These are phyloP conservation scores for Urophycis tenuis DNA, from an alignment of 2,797 vertebrate genomes.

Conservation along the genomic window DNA sequence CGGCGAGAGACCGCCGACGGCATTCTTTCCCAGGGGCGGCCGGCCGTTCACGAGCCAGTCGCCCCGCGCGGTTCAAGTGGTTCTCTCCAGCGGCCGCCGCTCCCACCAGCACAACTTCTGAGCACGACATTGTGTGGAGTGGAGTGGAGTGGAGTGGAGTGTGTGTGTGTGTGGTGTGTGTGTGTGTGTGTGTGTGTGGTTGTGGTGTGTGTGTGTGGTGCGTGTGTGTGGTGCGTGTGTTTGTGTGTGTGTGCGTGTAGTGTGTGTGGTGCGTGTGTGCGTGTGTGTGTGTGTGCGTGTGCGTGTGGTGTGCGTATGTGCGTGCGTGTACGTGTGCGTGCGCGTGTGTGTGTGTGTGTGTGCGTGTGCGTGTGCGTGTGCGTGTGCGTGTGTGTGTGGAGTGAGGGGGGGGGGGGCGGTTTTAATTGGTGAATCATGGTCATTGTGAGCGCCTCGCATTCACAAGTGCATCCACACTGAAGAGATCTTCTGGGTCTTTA, in stretches of 20 bases:
- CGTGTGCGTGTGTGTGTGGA: too few relatives aligned
- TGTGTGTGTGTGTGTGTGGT: too few relatives aligned
- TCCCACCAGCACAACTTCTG: neutral
- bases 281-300: too few relatives aligned
- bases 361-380: too few relatives aligned
- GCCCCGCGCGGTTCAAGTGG: neutral
- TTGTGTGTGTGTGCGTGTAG: too few relatives aligned
- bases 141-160: neutral
- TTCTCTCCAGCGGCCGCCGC: neutral
- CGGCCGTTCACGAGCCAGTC: neutral
- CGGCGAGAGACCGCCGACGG: neutral
- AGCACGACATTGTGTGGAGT: neutral
- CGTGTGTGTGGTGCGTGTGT: too few relatives aligned
- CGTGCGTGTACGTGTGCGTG: too few relatives aligned
- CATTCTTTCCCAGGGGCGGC: neutral
- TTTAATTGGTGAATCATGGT: neutral
- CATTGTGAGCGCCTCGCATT: neutral
- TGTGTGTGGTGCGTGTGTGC: too few relatives aligned
- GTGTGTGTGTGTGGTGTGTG: too few relatives aligned
- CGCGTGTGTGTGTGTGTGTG: too few relatives aligned
- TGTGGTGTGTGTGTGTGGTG: too few relatives aligned
- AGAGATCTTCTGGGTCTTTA: neutral
- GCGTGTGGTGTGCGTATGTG: too few relatives aligned
- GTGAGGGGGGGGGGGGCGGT: neutral
- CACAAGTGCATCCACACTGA: neutral